These are phyloP conservation scores for Schizaphis graminum DNA, from an alignment of 2,888 invertebrate genomes.

Conservation along the genomic window DNA sequence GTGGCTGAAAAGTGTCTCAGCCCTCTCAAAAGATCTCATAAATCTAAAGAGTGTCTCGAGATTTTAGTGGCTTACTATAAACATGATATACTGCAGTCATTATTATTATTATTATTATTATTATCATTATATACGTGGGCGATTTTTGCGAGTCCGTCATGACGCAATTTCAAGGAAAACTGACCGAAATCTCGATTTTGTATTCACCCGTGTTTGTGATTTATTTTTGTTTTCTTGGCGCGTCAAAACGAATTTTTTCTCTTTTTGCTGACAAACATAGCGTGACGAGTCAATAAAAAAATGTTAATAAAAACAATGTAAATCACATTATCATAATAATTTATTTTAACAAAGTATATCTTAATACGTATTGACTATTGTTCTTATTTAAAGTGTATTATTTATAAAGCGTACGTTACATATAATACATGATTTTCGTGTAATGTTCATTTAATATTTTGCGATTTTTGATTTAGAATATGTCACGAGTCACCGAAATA, in stretches of 20 bases:
- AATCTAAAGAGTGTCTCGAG: not conserved
- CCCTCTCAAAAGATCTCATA: not conserved
- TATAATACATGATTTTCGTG: not conserved
- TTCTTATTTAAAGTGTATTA: not conserved
- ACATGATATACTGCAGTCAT: constrained; percentile 5
- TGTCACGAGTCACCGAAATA: not conserved
- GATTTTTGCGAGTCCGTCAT: not conserved
- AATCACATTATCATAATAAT: not conserved
- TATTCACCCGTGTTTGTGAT: not conserved
- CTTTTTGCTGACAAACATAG: not conserved
- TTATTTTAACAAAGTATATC: not conserved
- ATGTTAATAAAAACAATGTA: not conserved
- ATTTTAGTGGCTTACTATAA: constrained; percentile 8
- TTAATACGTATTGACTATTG: not conserved
- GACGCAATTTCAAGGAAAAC: not conserved
- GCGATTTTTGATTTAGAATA: not conserved
- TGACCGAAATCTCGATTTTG: not conserved
- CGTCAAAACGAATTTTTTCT: not conserved
- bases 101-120: not conserved
- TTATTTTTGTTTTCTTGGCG: not conserved
- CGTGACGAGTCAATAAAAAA: not conserved
- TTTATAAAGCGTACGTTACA: not conserved
- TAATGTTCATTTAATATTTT: not conserved
- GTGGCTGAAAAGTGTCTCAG: not conserved
- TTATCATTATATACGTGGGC: constrained; percentile 6